These are phyloP conservation scores for Gymnothorax javanicus DNA, from an alignment of 2,797 vertebrate genomes.

Conservation along the genomic window DNA sequence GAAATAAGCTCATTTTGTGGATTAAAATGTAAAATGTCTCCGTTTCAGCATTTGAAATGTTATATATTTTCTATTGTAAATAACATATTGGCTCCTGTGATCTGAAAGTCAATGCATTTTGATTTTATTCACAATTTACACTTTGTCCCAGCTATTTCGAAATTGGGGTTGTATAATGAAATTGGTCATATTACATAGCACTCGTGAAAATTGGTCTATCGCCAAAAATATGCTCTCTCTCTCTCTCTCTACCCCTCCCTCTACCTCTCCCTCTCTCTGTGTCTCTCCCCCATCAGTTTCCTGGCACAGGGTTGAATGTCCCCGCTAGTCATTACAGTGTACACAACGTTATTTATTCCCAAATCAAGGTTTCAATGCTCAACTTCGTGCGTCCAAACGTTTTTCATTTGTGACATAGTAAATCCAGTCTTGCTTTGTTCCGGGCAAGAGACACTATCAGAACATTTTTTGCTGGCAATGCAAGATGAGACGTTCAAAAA, in stretches of 20 bases:
- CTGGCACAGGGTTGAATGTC: constrained; percentile 10
- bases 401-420: background rate
- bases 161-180: no score
- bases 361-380: background rate
- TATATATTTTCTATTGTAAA: no score
- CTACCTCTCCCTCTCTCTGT: constrained; percentile 52
- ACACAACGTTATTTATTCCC: no score
- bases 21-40: no score
- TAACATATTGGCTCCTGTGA: no score
- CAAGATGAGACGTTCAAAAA: background rate
- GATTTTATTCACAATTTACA: no score
- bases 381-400: background rate
- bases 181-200: no score
- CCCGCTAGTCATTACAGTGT: background rate
- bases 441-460: background rate
- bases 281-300: constrained; percentile 52
- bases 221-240: constrained; percentile 59
- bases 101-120: no score
- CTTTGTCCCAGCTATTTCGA: no score
- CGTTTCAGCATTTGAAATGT: no score
- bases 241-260: constrained; percentile 49
- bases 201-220: no score
- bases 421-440: background rate
- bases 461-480: background rate
- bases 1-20: no score